These are phyloP conservation scores for Cydia strobilella DNA, from an alignment of 1,140 invertebrate species.

Conservation along the genomic window DNA sequence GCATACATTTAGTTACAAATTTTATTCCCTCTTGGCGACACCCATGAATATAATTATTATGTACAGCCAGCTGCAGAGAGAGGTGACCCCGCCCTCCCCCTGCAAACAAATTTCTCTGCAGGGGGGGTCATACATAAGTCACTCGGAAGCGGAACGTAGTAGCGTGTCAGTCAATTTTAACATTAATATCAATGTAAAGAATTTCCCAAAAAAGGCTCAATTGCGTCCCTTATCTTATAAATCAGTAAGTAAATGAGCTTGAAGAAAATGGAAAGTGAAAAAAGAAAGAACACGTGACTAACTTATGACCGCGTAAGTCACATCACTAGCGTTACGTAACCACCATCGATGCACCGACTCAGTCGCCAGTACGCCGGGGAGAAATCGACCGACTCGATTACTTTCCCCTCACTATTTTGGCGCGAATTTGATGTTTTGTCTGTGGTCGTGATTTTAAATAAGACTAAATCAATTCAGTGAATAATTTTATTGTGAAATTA, in stretches of 20 bases:
- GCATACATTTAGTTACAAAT: too few relatives aligned
- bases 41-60: too few relatives aligned
- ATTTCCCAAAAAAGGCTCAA: too few relatives aligned
- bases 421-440: slow-evolving; percentile 40
- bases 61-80: too few relatives aligned
- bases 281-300: slow-evolving; percentile 37
- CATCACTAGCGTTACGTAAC: slow-evolving; percentile 46
- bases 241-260: not conserved
- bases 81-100: too few relatives aligned
- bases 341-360: slow-evolving; percentile 42
- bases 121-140: too few relatives aligned
- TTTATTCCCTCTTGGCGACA: too few relatives aligned
- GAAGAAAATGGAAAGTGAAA: slow-evolving; percentile 24
- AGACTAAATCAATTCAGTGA: not conserved
- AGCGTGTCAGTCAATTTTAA: too few relatives aligned
- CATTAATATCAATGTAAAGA: too few relatives aligned
- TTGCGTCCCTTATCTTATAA: not conserved
- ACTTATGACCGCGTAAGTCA: slow-evolving; percentile 37
- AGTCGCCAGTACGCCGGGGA: slow-evolving; percentile 53
- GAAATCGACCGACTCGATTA: slow-evolving; percentile 58
- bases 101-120: too few relatives aligned
- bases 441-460: slow-evolving; percentile 10
- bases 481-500: not conserved
- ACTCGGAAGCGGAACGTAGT: too few relatives aligned
- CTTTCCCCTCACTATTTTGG: slow-evolving; percentile 59